Conservation (phyloP, 2,888 invertebrate species). For the Aporophyla nigra region DNA sequence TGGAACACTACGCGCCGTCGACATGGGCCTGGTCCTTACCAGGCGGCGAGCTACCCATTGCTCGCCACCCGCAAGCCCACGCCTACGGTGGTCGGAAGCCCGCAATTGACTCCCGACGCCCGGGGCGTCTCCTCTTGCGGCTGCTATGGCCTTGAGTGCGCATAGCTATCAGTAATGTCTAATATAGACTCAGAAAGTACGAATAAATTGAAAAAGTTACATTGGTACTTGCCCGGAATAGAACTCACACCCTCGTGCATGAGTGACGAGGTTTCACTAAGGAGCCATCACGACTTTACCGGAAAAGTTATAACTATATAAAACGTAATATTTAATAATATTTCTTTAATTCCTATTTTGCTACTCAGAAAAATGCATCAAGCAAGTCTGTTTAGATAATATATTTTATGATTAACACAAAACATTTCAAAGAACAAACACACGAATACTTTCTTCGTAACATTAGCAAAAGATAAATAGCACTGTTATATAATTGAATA, state of each 20-base stretch:
- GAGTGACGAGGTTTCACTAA: no score
- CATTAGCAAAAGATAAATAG: conserved; percentile 36
- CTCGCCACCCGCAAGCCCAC: no score
- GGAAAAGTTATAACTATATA: neutral
- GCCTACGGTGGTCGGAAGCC: no score
- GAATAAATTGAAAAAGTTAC: neutral
- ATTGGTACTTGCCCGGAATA: neutral
- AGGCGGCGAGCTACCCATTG: no score
- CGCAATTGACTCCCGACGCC: no score
- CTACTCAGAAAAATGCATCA: neutral
- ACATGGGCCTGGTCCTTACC: no score
- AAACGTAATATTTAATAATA: neutral
- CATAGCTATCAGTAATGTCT: neutral
- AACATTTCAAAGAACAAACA: neutral
- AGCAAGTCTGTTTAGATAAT: neutral
- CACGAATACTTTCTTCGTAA: conserved; percentile 38
- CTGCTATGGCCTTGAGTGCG: no score
- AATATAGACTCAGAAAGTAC: neutral
- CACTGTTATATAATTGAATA: conserved; percentile 24
- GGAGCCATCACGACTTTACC: neutral
- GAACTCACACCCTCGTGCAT: neutral
- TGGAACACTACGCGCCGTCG: no score
- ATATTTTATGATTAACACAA: neutral
- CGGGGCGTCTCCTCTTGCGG: no score
- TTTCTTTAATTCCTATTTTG: neutral